A percentile compares a stretch with the other conserved stretches of the same genome.
Conservation (phyloP, 2,797 vertebrate genomes). For the Alcedo quadribrachys region DNA sequence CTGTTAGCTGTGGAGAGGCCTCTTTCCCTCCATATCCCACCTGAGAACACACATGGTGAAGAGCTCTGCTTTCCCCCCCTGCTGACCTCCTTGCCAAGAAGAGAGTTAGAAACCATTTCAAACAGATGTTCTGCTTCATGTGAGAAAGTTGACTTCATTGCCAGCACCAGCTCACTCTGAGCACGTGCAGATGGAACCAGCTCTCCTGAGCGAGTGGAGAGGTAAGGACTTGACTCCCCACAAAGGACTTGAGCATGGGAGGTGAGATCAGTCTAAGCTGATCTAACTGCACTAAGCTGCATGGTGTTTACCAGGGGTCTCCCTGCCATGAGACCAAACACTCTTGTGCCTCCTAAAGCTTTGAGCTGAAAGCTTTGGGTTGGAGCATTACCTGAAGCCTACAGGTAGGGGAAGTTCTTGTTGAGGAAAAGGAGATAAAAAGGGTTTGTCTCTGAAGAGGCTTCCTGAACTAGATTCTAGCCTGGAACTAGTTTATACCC, state of each 20-base stretch:
- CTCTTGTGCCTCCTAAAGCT: not conserved
- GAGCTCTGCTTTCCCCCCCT: not conserved
- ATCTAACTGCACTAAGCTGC: not conserved
- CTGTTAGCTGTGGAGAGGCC: not conserved
- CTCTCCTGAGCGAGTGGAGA: not conserved
- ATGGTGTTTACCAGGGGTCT: not conserved
- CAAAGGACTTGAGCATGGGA: fast-evolving
- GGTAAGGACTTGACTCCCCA: not conserved
- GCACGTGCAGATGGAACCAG: not conserved
- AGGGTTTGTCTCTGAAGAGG: not conserved
- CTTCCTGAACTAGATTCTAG: not conserved
- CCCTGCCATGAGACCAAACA: not conserved
- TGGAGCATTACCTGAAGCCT: not conserved
- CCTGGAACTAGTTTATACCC: not conserved
- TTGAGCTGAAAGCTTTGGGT: not conserved
- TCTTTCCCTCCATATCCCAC: not conserved
- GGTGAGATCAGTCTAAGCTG: not conserved
- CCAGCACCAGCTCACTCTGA: not conserved
- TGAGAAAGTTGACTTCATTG: fast-evolving
- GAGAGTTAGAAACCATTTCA: not conserved
- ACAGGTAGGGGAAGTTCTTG: not conserved
- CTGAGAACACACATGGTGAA: not conserved
- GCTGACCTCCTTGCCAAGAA: not conserved
- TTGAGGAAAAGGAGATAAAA: not conserved
- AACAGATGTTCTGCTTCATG: not conserved